Percentiles rank a stretch among this genome's conserved stretches.
phyloP scores from a whole-genome alignment of 1,140 invertebrate species.

The Habropoda laboriosa region DNA sequence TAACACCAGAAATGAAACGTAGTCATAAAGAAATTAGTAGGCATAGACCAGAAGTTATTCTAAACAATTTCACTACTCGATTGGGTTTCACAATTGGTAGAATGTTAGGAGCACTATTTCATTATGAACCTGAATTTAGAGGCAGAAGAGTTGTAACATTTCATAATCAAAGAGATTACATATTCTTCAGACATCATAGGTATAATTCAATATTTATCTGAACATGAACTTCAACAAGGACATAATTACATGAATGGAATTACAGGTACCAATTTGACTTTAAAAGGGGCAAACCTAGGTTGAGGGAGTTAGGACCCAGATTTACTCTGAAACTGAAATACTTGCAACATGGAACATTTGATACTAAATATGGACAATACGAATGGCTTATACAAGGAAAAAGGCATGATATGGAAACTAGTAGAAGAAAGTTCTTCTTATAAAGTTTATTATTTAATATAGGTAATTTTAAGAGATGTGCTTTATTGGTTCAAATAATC shows the following conservation, averaged over 20 bases:
- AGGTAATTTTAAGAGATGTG: background rate
- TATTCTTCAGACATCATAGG: slow-evolving; percentile 99
- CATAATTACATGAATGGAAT: slow-evolving; percentile 36
- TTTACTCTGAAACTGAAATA: slow-evolving; percentile 97
- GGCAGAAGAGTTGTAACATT: slow-evolving; percentile 97
- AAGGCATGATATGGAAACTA: slow-evolving; percentile 95
- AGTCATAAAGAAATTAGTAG: slow-evolving; percentile 90
- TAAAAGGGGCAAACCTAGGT: slow-evolving; percentile 89
- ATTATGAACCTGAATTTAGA: slow-evolving; percentile 97
- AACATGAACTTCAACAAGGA: background rate
- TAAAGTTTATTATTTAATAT: slow-evolving; percentile 79
- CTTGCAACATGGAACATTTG: slow-evolving; percentile 98
- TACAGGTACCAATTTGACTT: slow-evolving; percentile 94
- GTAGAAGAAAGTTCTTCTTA: slow-evolving; percentile 93
- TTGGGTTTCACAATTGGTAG: slow-evolving; percentile 94
- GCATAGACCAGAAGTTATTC: slow-evolving; percentile 96
- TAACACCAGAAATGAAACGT: slow-evolving; percentile 90
- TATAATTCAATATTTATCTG: slow-evolving; percentile 70
- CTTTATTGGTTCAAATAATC: background rate
- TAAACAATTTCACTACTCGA: slow-evolving; percentile 98
- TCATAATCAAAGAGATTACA: slow-evolving; percentile 99
- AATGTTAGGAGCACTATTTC: slow-evolving; percentile 98
- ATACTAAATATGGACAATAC: slow-evolving; percentile 97
- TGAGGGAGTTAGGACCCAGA: slow-evolving; percentile 97
- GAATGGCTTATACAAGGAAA: slow-evolving; percentile 97